Percentiles rank a stretch among this genome's conserved stretches.
These are phyloP conservation scores for Lasioglossum villosulum DNA, from an alignment of 2,888 invertebrate genomes.

Conservation along the genomic window DNA sequence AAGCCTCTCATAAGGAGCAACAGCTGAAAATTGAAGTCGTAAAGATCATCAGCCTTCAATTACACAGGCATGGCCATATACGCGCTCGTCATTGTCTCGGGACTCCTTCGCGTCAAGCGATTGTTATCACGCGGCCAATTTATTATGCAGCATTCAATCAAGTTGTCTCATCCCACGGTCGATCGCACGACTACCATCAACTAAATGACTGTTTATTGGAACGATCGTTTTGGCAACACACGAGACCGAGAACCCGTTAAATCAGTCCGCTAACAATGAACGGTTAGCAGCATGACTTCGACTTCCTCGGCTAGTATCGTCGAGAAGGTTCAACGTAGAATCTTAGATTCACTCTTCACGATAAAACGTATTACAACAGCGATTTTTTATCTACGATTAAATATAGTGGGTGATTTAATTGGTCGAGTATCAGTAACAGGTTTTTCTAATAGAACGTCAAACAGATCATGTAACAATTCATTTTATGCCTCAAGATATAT, in stretches of 20 bases:
- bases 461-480: neutral
- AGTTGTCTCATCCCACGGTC: constrained; percentile 24
- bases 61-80: neutral
- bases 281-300: neutral
- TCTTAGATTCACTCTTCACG: neutral
- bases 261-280: neutral
- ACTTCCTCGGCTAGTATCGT: neutral
- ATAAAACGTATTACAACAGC: neutral
- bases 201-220: constrained; percentile 14
- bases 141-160: constrained; percentile 43
- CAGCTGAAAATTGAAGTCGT: neutral
- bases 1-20: neutral
- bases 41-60: neutral
- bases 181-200: neutral
- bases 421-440: neutral
- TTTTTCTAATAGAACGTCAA: neutral
- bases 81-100: neutral
- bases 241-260: neutral
- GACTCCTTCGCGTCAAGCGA: neutral
- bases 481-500: neutral
- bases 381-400: neutral
- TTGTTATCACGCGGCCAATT: constrained; percentile 39
- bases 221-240: constrained; percentile 7
- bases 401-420: neutral
- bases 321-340: neutral